A percentile compares a stretch with the other conserved stretches of the same genome.
Evolutionary conservation across 2,113 vertebrate genomes (phyloP).

Genomic region (Sclerurus mexicanus): DNA sequence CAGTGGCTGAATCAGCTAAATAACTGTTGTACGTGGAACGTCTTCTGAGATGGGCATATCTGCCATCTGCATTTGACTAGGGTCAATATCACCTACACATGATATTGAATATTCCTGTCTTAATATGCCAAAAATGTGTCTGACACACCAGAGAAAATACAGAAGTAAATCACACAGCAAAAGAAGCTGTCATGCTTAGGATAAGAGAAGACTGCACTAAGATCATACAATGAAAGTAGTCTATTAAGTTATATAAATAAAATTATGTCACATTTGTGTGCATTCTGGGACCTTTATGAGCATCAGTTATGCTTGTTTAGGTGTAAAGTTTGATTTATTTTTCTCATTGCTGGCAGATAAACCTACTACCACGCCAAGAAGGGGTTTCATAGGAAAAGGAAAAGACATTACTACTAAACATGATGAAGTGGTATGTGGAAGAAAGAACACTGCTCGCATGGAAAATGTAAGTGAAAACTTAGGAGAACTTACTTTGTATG

Average conservation of each 20-base stretch:
- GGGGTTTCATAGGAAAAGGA: constrained; percentile 91
- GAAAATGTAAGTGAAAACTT: constrained; percentile 85
- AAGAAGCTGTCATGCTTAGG: not conserved
- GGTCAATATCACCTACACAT: not conserved
- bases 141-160: not conserved
- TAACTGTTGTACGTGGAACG: not conserved
- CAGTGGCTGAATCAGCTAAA: not conserved
- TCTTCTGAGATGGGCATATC: not conserved
- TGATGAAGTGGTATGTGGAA: constrained; percentile 90
- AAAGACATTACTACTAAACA: constrained; percentile 99
- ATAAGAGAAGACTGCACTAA: not conserved
- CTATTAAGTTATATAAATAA: not conserved
- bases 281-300: not conserved
- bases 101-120: not conserved
- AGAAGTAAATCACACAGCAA: not conserved
- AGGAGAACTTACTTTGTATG: not conserved
- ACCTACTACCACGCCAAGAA: constrained; percentile 86
- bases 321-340: not conserved
- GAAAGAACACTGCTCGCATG: constrained; percentile 97
- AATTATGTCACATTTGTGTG: not conserved
- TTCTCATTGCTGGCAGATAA: constrained; percentile 78
- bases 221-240: not conserved
- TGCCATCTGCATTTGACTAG: not conserved
- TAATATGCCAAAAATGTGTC: not conserved
- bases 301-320: not conserved